These are phyloP conservation scores for Diogma glabrata DNA, from an alignment of 2,888 invertebrate genomes.

Conservation along the genomic window DNA sequence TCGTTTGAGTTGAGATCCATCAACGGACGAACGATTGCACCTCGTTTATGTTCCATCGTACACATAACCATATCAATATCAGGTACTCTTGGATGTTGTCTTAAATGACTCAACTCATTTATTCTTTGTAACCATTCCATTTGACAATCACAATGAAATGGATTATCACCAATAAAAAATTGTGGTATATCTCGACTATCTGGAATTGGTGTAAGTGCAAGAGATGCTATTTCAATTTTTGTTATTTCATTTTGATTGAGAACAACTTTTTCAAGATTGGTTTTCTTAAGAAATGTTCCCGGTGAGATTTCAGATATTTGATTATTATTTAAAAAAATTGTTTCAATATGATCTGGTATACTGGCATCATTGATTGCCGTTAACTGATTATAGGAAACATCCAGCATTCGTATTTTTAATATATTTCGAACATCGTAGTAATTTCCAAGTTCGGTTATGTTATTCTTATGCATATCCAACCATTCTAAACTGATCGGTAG, in stretches of 20 bases:
- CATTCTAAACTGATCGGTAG: slow-evolving; percentile 64
- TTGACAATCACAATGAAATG: slow-evolving; percentile 73
- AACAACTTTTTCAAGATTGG: slow-evolving; percentile 61
- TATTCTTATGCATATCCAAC: slow-evolving; percentile 72
- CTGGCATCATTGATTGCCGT: slow-evolving; percentile 54
- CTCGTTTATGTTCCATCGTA: slow-evolving; percentile 55
- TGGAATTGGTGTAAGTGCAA: slow-evolving; percentile 52
- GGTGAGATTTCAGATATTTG: slow-evolving; percentile 55
- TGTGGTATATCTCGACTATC: slow-evolving; percentile 56
- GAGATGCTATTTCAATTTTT: slow-evolving; percentile 58
- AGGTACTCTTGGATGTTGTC: slow-evolving; percentile 66
- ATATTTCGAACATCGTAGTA: slow-evolving; percentile 54
- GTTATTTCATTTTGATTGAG: slow-evolving; percentile 61
- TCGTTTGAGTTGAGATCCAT: slow-evolving; percentile 59
- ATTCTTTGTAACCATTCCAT: slow-evolving; percentile 79
- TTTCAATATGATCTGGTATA: slow-evolving; percentile 61
- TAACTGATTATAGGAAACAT: slow-evolving; percentile 62
- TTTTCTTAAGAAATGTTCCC: slow-evolving; percentile 58
- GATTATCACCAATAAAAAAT: slow-evolving; percentile 72
- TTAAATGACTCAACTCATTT: slow-evolving; percentile 58
- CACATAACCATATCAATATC: slow-evolving; percentile 70
- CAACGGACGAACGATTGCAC: slow-evolving; percentile 40
- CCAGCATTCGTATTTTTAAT: slow-evolving; percentile 61
- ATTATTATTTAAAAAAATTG: slow-evolving; percentile 62
- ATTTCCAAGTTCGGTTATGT: slow-evolving; percentile 62